Evolutionary conservation across 2,797 vertebrate genomes (phyloP).

Genomic region (Cossypha polioptera): DNA sequence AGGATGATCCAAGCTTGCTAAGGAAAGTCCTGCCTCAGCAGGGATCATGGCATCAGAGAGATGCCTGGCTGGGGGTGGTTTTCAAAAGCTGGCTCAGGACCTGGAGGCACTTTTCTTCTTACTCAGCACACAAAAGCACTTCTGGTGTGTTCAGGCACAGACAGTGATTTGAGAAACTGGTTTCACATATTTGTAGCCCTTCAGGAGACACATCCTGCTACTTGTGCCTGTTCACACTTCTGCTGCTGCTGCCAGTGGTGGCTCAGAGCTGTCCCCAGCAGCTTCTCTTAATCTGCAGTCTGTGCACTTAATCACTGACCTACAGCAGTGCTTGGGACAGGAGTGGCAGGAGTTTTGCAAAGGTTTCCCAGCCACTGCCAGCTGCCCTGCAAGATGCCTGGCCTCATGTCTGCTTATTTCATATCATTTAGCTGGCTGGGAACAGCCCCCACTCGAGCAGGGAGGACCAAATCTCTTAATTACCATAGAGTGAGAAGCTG

Average conservation of each 20-base stretch:
- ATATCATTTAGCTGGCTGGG: rapidly evolving
- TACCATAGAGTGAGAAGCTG: neutral
- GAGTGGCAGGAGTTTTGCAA: neutral
- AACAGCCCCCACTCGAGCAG: neutral
- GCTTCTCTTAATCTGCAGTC: neutral
- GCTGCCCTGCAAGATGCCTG: neutral
- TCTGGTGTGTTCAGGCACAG: neutral
- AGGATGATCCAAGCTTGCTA: rapidly evolving
- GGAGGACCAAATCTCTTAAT: neutral
- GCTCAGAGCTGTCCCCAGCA: neutral
- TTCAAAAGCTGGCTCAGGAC: neutral
- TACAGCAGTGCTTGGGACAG: neutral
- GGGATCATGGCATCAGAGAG: neutral
- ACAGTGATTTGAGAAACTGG: neutral
- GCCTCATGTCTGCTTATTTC: neutral
- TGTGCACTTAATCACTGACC: neutral
- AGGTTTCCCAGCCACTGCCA: neutral
- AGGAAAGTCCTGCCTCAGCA: neutral
- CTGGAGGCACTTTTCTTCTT: neutral
- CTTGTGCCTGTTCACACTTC: neutral
- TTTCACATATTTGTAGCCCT: neutral
- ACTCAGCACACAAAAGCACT: neutral
- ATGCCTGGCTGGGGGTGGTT: neutral
- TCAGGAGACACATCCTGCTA: neutral
- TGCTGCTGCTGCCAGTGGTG: neutral